Conservation (phyloP, 2,888 invertebrate genomes). For the Caenorhabditis sinica region DNA sequence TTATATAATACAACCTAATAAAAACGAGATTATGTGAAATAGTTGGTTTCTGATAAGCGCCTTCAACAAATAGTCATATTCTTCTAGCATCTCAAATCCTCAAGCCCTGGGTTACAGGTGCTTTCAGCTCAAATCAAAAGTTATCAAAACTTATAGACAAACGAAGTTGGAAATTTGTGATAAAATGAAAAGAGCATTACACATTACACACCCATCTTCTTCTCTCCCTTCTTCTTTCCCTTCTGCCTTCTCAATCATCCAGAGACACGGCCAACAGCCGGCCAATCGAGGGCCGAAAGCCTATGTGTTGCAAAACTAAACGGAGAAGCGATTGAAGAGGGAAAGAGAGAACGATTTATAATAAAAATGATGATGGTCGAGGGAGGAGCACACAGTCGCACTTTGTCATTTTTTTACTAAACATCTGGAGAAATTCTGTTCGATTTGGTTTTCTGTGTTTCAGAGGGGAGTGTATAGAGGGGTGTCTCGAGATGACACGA, state of each 20-base stretch:
- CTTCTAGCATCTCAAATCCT: too few species aligned
- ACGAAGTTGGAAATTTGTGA: slow-evolving; percentile 39
- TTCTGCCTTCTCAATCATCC: slow-evolving; percentile 57
- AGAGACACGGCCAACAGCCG: slow-evolving; percentile 53
- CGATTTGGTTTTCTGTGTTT: slow-evolving; percentile 39
- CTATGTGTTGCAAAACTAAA: slow-evolving; percentile 51
- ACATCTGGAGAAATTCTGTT: slow-evolving; percentile 53
- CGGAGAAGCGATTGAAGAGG: slow-evolving; percentile 15
- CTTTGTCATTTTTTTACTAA: slow-evolving; percentile 60
- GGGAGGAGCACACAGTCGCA: slow-evolving; percentile 32
- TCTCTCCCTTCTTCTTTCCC: background rate
- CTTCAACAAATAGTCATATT: too few species aligned
- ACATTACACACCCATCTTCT: slow-evolving; percentile 46
- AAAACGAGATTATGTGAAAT: too few species aligned
- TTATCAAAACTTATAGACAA: background rate
- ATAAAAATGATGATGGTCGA: slow-evolving; percentile 53
- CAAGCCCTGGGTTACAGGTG: too few species aligned
- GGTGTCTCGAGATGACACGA: slow-evolving; percentile 25
- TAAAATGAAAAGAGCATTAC: slow-evolving; percentile 58
- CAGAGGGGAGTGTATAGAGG: background rate
- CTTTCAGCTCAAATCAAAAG: background rate
- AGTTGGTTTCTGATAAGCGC: too few species aligned
- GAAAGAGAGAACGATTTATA: slow-evolving; percentile 49
- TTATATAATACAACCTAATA: too few species aligned
- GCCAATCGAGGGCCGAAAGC: slow-evolving; percentile 43